Base-by-base conservation (phyloP, 2,797 vertebrate genomes). In the Myripristis murdjan region DNA sequence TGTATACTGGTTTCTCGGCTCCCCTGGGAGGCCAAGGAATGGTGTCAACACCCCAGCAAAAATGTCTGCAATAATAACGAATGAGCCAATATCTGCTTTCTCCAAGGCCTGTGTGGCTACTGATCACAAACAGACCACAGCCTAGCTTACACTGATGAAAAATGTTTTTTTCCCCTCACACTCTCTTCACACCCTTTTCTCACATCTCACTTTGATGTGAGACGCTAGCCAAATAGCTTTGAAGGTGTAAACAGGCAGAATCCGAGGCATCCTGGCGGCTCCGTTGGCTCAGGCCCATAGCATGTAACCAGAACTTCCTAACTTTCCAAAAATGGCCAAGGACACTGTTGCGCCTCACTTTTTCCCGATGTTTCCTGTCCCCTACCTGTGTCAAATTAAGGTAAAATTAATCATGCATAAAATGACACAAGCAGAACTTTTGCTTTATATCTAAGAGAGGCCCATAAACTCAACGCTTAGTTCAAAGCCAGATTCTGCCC, bases 21-120 rank as follows among this genome's bases (percentile, higher is more conserved):
- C 24, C 56, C 16, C 23, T 33, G 5, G 22, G 66, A 39, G 18
- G 18, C 15, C 35, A 15, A 22, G 54, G 5, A 18, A 69, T 23
- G 20, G 23, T 69, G 46, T 69, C 55, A 69, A 37, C 43, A 49
- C 28, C 10, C 18, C 44, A 20, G 23, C 43, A 22, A 28, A 60
- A 20, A 8, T 53, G 56, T 43, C 28, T 18, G 41, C 28, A 16
- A 11, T 26, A 8, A 53, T 53, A 55, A 60, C 7, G 57, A 18
- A 60, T 18, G 18, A 8, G 12, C 9, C 23, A 49, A 28, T 68
- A 28, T 28, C 33, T n/a, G n/a, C 14, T 28, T 24, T 26, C 5
- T 24, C 22, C 11, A 41, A 14, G 18, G 22, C 33, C 37, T 10
- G 20, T 33, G 28, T 8, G 52, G 28, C 6, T n/a, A 49, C 22